Base-by-base conservation (phyloP, 2,888 invertebrate species). In the Sarcophaga carnaria region DNA sequence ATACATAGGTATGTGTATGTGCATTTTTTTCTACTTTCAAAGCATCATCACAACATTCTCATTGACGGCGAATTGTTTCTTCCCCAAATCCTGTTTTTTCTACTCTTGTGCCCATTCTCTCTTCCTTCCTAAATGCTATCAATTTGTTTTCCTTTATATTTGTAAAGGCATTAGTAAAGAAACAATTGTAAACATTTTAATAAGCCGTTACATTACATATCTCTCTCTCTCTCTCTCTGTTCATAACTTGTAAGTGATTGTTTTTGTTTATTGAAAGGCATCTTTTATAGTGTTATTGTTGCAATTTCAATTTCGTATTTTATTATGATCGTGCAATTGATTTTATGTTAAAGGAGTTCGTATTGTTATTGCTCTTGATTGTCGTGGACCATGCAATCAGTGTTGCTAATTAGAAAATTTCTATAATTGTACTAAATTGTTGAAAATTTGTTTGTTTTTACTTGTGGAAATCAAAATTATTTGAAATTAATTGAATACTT, bases 291-390 rank as follows among this genome's bases (percentile, higher is more conserved):
- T 37, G 37, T 37, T n/a, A 14, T 10, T 62, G 20, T 20, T 22
- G n/a, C n/a, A 17, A n/a, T 62, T 72, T 80, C 80, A 80, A 80
- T 74, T 74, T 74, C 80, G 66, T 63, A 3, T 72, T 66, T 74
- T 74, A 80, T 74, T 47, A 45, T 72, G 80, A 80, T 72, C 66
- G 25, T 72, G n/a, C 62, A 62, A 62, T 20, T 20, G 14, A 22
- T 17, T 62, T 62, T 6, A 17, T 59, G n/a, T 10, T 59, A 59
- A 59, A 59, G 17, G 17, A 6, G 14, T 59, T 17, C n/a, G 59
- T 5, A 14, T 59, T 59, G 59, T 17, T 59, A 59, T 59, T 59
- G 59, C 17, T 59, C 17, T 59, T n/a, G 17, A 54, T 59, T 59
- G 14, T 17, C 59, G 6, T 59, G 59, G 0, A 37, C 8, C 37